These are phyloP conservation scores for Deilephila elpenor DNA, from an alignment of 2,888 invertebrate genomes.

Conservation along the genomic window DNA sequence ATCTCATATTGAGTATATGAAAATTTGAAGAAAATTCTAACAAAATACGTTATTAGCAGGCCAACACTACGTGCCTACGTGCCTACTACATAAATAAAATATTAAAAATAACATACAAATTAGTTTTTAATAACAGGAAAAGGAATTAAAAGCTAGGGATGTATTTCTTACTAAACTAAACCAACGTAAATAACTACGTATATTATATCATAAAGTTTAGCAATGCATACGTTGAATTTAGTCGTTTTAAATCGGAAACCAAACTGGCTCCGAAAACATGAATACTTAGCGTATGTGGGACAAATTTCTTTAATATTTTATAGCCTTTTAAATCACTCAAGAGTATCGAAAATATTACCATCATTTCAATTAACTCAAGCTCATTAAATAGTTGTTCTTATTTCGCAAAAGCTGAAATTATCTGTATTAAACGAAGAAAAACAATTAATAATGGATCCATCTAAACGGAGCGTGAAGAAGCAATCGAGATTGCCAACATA, in stretches of 20 bases:
- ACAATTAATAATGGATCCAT: neutral
- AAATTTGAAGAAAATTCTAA: too few relatives aligned
- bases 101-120: neutral
- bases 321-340: too few relatives aligned
- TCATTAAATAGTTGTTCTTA: too few relatives aligned
- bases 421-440: neutral
- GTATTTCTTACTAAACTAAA: too few relatives aligned
- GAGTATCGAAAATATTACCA: neutral
- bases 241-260: constrained; percentile 7
- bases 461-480: neutral
- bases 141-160: too few relatives aligned
- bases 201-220: neutral
- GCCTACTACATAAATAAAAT: too few relatives aligned
- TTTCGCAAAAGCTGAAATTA: neutral
- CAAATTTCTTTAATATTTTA: neutral
- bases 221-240: neutral
- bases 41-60: too few relatives aligned
- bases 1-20: too few relatives aligned
- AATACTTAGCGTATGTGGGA: neutral
- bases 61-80: too few relatives aligned
- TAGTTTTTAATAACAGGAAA: neutral
- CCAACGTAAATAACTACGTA: neutral
- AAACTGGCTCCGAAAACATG: neutral
- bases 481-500: too few relatives aligned
- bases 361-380: neutral